phyloP scores from a whole-genome alignment of 2,113 vertebrate genomes.

The Merops nubicus region DNA sequence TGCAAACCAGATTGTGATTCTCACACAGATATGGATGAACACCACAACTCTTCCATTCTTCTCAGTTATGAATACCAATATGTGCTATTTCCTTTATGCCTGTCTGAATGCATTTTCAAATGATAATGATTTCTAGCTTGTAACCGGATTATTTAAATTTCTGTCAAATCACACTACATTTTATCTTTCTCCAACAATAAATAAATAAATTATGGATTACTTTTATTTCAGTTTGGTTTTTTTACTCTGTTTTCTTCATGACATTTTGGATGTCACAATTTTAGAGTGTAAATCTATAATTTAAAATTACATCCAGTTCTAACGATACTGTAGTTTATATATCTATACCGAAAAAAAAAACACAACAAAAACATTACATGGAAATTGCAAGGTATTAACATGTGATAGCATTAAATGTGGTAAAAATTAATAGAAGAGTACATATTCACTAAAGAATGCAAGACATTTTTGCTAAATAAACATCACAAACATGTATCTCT shows the following conservation, averaged over 20 bases:
- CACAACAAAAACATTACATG: neutral
- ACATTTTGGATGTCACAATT: neutral
- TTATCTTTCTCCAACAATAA: neutral
- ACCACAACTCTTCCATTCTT: neutral
- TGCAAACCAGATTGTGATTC: neutral
- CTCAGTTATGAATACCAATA: neutral
- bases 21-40: neutral
- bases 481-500: neutral
- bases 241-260: neutral
- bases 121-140: neutral
- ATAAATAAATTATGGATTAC: neutral
- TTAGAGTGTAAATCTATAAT: neutral
- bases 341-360: neutral
- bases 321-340: neutral
- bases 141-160: neutral
- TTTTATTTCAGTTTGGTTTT: neutral
- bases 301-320: neutral
- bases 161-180: neutral
- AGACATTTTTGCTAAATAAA: neutral
- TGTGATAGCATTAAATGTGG: neutral
- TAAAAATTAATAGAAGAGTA: neutral
- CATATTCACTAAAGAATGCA: neutral
- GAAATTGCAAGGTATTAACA: neutral
- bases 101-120: neutral
- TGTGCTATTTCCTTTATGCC: neutral